phyloP scores from a whole-genome alignment of 2,797 vertebrate genomes.

The Monodelphis domestica region DNA sequence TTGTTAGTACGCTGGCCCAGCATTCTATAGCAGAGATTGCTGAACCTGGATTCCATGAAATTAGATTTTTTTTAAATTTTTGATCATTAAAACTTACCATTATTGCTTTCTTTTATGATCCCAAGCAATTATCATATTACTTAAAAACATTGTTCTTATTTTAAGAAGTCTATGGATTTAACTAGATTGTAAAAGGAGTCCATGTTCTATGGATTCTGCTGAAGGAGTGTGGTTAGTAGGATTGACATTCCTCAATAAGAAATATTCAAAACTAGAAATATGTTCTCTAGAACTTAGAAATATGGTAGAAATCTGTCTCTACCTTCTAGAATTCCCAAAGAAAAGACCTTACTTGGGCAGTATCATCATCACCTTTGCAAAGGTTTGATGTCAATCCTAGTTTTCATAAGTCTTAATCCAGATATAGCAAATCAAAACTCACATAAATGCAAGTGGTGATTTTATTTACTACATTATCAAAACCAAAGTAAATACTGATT shows the following conservation, averaged over 20 bases:
- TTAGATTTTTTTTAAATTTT: too few relatives aligned
- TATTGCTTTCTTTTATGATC: not conserved
- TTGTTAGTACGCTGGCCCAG: not conserved
- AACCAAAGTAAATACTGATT: conserved; percentile 79
- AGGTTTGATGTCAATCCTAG: conserved; percentile 56
- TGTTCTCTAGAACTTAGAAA: not conserved
- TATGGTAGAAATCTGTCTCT: not conserved
- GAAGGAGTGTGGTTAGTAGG: not conserved
- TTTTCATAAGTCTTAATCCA: conserved; percentile 60
- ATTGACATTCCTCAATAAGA: not conserved
- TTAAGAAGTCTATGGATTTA: not conserved
- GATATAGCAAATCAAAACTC: conserved; percentile 75
- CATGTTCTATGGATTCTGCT: not conserved
- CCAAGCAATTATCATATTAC: not conserved
- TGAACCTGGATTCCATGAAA: not conserved
- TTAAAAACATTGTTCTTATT: not conserved
- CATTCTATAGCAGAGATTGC: not conserved
- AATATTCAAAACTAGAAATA: not conserved
- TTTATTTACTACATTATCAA: conserved; percentile 85
- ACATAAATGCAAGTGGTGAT: conserved; percentile 80
- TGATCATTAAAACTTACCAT: not conserved
- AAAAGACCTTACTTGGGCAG: conserved; percentile 26
- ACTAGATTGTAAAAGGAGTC: not conserved
- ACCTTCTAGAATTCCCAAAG: not conserved
- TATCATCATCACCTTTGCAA: conserved; percentile 80